Percentiles rank a stretch among this genome's conserved stretches.
These are phyloP conservation scores for Echinometra lucunter DNA, from an alignment of 53 echinoderm and acorn worm genomes.

Conservation along the genomic window DNA sequence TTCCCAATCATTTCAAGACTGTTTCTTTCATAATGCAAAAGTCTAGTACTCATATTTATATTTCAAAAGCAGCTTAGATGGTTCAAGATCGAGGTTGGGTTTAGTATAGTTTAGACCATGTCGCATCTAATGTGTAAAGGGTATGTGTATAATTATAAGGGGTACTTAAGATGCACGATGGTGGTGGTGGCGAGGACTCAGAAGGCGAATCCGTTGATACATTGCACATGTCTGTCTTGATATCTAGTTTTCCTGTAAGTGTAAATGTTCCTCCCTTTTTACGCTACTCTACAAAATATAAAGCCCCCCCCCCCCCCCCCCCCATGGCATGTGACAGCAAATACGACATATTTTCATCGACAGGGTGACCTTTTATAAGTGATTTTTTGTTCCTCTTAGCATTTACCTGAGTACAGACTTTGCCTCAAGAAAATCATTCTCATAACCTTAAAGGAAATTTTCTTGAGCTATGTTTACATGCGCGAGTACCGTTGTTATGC, in stretches of 20 bases:
- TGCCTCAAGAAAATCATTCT: conserved; percentile 40
- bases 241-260: conserved; percentile 1
- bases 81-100: too few relatives aligned
- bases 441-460: neutral
- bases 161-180: conserved; percentile 34
- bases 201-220: neutral
- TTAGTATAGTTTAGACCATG: too few relatives aligned
- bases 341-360: conserved; percentile 9
- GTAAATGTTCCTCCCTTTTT: neutral
- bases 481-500: too few relatives aligned
- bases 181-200: neutral
- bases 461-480: too few relatives aligned
- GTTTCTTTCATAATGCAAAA: too few relatives aligned
- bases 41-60: too few relatives aligned
- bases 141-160: conserved; percentile 29
- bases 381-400: neutral
- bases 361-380: conserved; percentile 16
- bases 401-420: neutral
- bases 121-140: neutral
- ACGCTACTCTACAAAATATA: neutral
- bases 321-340: neutral
- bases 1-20: too few relatives aligned
- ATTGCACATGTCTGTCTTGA: too few relatives aligned
- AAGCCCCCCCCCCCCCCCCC: neutral
- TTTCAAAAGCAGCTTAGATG: too few relatives aligned